A percentile compares a stretch with the other conserved stretches of the same genome.
phyloP scores from a whole-genome alignment of 1,140 invertebrate species.

The Eriocheir sinensis region DNA sequence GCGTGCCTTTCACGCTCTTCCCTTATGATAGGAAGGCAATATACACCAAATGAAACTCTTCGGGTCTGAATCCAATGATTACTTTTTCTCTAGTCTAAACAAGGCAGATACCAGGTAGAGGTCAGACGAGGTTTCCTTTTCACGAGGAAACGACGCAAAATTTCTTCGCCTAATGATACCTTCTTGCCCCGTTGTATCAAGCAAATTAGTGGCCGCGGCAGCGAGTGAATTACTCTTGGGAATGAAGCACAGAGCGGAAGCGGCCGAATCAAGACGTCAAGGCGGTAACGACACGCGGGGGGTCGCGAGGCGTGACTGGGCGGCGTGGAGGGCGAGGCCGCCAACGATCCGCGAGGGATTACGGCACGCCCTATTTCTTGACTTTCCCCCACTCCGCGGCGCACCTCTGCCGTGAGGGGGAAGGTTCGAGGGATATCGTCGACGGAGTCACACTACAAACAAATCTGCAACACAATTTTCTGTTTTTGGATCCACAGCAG shows the following conservation, averaged over 20 bases:
- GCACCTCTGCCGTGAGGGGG: background rate
- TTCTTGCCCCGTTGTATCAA: background rate
- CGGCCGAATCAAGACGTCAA: background rate
- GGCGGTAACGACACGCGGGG: background rate
- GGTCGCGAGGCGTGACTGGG: background rate
- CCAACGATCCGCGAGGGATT: background rate
- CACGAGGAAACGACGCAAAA: background rate
- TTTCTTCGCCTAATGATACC: background rate
- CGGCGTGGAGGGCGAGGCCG: background rate
- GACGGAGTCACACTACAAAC: background rate
- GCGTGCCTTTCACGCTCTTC: background rate
- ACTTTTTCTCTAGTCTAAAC: background rate
- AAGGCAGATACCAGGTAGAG: background rate
- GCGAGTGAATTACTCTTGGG: background rate
- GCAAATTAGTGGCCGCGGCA: background rate
- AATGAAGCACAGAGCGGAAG: background rate
- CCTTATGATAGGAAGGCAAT: background rate
- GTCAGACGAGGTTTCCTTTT: background rate
- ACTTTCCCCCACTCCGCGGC: background rate
- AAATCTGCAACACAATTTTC: background rate
- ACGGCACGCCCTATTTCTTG: background rate
- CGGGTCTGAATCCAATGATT: background rate
- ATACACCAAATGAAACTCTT: background rate
- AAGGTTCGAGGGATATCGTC: background rate
- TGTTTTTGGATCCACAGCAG: background rate